phyloP scores from a whole-genome alignment of 2,797 vertebrate genomes.

The Scarus forsteni region DNA sequence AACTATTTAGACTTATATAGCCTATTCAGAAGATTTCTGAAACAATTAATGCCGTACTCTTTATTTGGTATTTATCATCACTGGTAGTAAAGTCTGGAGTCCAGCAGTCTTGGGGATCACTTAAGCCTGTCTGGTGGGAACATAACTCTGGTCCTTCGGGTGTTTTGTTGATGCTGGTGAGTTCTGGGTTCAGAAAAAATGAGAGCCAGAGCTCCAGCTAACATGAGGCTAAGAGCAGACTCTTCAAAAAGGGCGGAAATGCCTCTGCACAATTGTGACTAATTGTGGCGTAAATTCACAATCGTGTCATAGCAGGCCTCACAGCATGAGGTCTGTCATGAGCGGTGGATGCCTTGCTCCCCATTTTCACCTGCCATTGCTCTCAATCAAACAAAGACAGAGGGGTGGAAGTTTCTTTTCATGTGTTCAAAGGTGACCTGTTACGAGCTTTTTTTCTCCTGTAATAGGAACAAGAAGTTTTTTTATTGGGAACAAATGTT shows the following conservation, averaged over 20 bases:
- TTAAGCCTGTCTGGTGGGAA: too few species aligned
- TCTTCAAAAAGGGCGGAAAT: constrained; percentile 53
- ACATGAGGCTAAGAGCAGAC: constrained; percentile 31
- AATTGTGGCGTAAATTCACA: constrained; percentile 78
- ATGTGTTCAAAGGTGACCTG: constrained; percentile 86
- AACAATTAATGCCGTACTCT: too few species aligned
- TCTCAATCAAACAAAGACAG: constrained; percentile 81
- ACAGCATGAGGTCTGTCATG: constrained; percentile 74
- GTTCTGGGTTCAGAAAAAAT: too few species aligned
- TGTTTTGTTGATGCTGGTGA: too few species aligned
- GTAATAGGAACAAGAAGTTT: constrained; percentile 90
- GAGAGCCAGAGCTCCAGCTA: constrained; percentile 18
- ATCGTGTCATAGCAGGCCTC: constrained; percentile 60
- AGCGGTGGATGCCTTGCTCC: constrained; percentile 64
- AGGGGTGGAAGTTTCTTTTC: constrained; percentile 82
- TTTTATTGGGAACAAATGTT: constrained; percentile 94
- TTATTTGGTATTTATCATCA: too few species aligned
- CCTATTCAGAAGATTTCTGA: too few species aligned
- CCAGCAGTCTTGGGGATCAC: too few species aligned
- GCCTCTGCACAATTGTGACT: constrained; percentile 63
- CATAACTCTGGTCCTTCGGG: too few species aligned
- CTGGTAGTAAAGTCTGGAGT: too few species aligned
- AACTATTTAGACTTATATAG: too few species aligned
- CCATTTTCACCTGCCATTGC: constrained; percentile 78
- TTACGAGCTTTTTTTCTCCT: constrained; percentile 85